phyloP scores from a whole-genome alignment of 2,113 vertebrate species.

The Sclerurus mexicanus region DNA sequence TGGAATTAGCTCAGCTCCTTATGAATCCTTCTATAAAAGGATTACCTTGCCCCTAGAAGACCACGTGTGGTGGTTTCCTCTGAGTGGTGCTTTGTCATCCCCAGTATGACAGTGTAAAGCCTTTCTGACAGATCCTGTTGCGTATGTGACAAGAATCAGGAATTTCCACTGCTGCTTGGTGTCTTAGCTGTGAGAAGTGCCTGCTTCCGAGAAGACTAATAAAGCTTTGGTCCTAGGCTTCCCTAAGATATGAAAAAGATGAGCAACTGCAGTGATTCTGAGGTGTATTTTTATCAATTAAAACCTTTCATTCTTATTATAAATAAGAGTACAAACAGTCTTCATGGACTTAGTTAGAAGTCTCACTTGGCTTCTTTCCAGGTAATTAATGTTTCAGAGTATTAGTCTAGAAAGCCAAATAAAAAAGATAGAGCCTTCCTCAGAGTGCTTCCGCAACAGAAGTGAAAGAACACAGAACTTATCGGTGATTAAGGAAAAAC shows the following conservation, averaged over 20 bases:
- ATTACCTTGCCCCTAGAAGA: neutral
- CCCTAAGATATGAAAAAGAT: neutral
- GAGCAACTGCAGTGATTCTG: neutral
- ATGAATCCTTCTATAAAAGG: slow-evolving; percentile 34
- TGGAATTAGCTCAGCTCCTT: neutral
- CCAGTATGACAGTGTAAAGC: slow-evolving; percentile 3
- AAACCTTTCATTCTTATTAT: neutral
- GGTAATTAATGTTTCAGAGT: neutral
- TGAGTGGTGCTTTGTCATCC: slow-evolving; percentile 9
- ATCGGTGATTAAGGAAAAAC: neutral
- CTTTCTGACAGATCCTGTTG: neutral
- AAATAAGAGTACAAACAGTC: neutral
- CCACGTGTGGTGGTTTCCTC: neutral
- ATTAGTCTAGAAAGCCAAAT: neutral
- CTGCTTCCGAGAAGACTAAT: neutral
- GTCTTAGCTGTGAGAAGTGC: neutral
- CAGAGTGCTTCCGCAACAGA: neutral
- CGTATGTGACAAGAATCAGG: neutral
- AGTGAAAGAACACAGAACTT: neutral
- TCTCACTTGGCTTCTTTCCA: neutral
- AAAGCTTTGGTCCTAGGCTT: neutral
- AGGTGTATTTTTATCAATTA: slow-evolving; percentile 7
- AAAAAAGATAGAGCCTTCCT: neutral
- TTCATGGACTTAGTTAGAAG: neutral
- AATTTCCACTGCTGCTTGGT: slow-evolving; percentile 1